Evolutionary conservation across 1,140 invertebrate genomes (phyloP).

Genomic region (Thaumetopoea pityocampa): DNA sequence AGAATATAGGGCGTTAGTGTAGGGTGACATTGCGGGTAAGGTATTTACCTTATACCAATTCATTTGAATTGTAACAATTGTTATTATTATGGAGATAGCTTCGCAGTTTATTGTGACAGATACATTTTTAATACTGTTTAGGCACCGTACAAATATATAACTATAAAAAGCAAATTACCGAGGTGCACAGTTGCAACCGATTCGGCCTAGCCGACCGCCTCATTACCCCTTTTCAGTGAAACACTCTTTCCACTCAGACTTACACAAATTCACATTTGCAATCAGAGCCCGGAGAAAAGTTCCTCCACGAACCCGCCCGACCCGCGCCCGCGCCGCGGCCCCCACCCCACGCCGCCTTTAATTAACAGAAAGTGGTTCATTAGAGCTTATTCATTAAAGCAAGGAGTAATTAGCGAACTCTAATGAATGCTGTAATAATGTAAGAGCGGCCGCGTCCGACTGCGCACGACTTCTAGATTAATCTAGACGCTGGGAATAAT

Average conservation of each 20-base stretch:
- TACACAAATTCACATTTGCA: slow-evolving; percentile 76
- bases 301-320: slow-evolving; percentile 31
- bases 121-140: no score
- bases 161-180: slow-evolving; percentile 32
- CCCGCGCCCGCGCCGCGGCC: slow-evolving; percentile 21
- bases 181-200: slow-evolving; percentile 56
- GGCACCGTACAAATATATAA: neutral
- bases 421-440: slow-evolving; percentile 83
- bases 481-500: slow-evolving; percentile 71
- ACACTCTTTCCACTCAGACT: slow-evolving; percentile 68
- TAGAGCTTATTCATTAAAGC: slow-evolving; percentile 91
- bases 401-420: slow-evolving; percentile 90
- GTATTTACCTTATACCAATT: no score
- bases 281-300: slow-evolving; percentile 74
- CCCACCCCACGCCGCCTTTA: slow-evolving; percentile 79
- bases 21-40: no score
- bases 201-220: slow-evolving; percentile 58
- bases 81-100: no score
- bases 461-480: slow-evolving; percentile 72
- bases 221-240: slow-evolving; percentile 72
- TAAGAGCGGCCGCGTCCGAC: slow-evolving; percentile 75
- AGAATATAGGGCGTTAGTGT: no score
- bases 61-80: no score
- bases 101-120: no score
- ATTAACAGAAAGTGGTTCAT: slow-evolving; percentile 92